Base-by-base conservation (phyloP, 2,888 invertebrate genomes). In the Dioctria rufipes region DNA sequence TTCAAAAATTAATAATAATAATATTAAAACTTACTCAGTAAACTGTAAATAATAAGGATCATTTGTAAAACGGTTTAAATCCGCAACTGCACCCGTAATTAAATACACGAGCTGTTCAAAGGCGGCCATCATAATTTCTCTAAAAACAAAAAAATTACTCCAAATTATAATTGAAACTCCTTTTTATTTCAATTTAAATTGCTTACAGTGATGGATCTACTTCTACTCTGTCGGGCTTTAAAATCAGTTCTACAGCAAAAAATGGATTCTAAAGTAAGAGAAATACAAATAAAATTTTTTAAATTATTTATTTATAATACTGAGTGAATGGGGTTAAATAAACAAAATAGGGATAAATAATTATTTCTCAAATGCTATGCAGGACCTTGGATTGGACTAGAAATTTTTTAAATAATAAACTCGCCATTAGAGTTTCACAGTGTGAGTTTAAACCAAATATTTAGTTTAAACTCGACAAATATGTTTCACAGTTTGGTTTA, bases 41-140 rank as follows among this genome's bases (percentile, higher is more conserved):
- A 96, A 96, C 77, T 93, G 92, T 84, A 92, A 90, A 85, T 94
- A 93, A 39, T 90, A 88, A 2, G 92, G 89, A 84, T 96, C 96
- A 58, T 93, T 92, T 0, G 96, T 91, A 80, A 94, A 93, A 81
- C 94, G 93, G 83, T 92, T 91, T 39, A 95, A 92, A n/a, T 90
- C 91, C 39, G 92, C 90, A 0, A 94, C 92, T 61, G 92, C 91
- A 85, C 94, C 92, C 83, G 92, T 91, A 93, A 94, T 94, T 81
- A 92, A 90, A 51, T 89, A 88, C 11, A 93, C 91, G 25, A 95
- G 89, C 85, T 92, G 92, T 61, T 90, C 89, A 37, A 95, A 87
- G 40, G 93, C 92, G 39, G 90, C 87, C 51, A 90, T 87, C 81
- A 93, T 90, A 6, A 93, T 88, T 79, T 91, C 88, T 84, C 85